These are phyloP conservation scores for Calyptommatus sinebrachiatus DNA, from an alignment of 2,113 vertebrate species.

Conservation along the genomic window DNA sequence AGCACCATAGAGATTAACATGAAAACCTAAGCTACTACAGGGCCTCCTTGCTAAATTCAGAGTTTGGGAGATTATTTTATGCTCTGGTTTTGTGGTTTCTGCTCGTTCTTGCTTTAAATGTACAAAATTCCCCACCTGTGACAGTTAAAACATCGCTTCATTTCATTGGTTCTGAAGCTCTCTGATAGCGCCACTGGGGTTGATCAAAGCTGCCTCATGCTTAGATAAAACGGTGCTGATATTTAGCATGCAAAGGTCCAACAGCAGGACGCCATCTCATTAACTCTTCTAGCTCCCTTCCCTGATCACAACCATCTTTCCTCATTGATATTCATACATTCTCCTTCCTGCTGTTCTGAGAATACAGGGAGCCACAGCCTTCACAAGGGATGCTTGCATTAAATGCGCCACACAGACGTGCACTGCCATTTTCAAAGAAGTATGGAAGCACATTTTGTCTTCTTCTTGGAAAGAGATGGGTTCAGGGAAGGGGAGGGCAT, in stretches of 20 bases:
- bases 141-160: accelerated
- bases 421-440: constrained; percentile 56
- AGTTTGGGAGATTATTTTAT: not conserved
- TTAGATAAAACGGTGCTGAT: constrained; percentile 53
- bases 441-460: constrained; percentile 50
- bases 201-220: constrained; percentile 36
- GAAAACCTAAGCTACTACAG: not conserved
- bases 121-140: constrained; percentile 33
- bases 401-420: constrained; percentile 63
- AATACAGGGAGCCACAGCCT: constrained; percentile 39
- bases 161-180: not conserved
- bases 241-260: constrained; percentile 50
- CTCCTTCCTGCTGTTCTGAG: constrained; percentile 61
- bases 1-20: no score
- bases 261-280: constrained; percentile 59
- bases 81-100: constrained; percentile 17
- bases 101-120: constrained; percentile 17
- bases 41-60: not conserved
- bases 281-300: constrained; percentile 57
- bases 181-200: constrained; percentile 14
- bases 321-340: constrained; percentile 68
- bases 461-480: constrained; percentile 54
- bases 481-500: constrained; percentile 55
- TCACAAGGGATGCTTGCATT: constrained; percentile 62
- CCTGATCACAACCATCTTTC: constrained; percentile 33